Conservation (phyloP, 2,888 invertebrate species). For the Macaria liturata region DNA sequence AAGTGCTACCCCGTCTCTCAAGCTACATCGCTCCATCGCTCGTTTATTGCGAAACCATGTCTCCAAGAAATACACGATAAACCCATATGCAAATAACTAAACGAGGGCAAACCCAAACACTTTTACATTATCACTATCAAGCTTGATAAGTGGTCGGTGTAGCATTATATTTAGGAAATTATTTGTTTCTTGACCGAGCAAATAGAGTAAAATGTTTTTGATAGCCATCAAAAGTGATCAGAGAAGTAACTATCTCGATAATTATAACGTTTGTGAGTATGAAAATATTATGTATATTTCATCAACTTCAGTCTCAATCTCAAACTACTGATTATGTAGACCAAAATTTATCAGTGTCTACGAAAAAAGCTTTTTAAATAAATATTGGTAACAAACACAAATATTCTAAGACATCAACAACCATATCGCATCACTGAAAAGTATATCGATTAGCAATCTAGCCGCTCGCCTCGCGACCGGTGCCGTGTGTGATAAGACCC, state of each 20-base stretch:
- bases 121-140: constrained; percentile 20
- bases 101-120: constrained; percentile 26
- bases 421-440: background rate
- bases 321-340: no score
- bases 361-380: no score
- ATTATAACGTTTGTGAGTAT: no score
- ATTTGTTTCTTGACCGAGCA: background rate
- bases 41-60: constrained; percentile 60
- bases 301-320: no score
- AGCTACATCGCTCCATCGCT: no score
- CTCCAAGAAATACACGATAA: constrained; percentile 51
- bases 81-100: constrained; percentile 57
- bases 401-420: background rate
- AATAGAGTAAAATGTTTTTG: background rate
- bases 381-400: no score
- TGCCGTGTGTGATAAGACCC: background rate
- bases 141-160: constrained; percentile 3
- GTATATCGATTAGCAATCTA: background rate
- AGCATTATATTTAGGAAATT: background rate
- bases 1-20: background rate
- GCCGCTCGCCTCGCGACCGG: background rate
- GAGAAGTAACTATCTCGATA: no score
- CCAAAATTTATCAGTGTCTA: no score
- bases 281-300: no score
- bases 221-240: no score